These are phyloP conservation scores for Xyliphius kryptos DNA, from an alignment of 2,113 vertebrate genomes.

Conservation along the genomic window DNA sequence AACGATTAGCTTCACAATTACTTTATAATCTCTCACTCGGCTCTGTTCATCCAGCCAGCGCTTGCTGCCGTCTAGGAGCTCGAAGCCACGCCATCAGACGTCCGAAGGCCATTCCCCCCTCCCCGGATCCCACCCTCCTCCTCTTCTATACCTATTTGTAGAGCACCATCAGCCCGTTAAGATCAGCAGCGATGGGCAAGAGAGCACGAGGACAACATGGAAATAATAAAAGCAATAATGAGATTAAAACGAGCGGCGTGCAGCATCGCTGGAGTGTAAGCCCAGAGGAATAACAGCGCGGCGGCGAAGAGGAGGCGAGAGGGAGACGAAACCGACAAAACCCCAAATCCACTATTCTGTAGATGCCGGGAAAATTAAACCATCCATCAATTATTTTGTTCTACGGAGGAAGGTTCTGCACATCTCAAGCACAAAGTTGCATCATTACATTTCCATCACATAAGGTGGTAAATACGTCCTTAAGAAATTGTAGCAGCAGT, in stretches of 20 bases:
- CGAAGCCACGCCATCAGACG: constrained; percentile 7
- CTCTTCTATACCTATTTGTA: constrained; percentile 10
- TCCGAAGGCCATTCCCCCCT: constrained; percentile 3
- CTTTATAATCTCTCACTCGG: constrained; percentile 39
- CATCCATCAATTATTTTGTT: no score
- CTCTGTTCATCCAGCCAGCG: not conserved
- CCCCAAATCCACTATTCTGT: no score
- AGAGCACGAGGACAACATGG: constrained; percentile 15
- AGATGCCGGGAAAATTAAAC: no score
- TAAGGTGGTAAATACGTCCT: no score
- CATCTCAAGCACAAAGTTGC: no score
- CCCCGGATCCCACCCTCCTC: not conserved
- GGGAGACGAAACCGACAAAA: not conserved
- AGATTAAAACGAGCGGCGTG: constrained; percentile 2
- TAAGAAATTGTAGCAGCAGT: no score
- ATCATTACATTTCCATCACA: no score
- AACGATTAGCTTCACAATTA: constrained; percentile 45
- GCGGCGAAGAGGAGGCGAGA: not conserved
- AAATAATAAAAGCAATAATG: constrained; percentile 19
- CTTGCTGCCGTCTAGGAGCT: not conserved
- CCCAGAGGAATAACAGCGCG: constrained; percentile 11
- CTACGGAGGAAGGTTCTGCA: no score
- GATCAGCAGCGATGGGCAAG: not conserved
- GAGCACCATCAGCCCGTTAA: not conserved
- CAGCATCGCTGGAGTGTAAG: not conserved